phyloP scores from a whole-genome alignment of 2,888 invertebrate genomes.

The Mesorhabditis belari region DNA sequence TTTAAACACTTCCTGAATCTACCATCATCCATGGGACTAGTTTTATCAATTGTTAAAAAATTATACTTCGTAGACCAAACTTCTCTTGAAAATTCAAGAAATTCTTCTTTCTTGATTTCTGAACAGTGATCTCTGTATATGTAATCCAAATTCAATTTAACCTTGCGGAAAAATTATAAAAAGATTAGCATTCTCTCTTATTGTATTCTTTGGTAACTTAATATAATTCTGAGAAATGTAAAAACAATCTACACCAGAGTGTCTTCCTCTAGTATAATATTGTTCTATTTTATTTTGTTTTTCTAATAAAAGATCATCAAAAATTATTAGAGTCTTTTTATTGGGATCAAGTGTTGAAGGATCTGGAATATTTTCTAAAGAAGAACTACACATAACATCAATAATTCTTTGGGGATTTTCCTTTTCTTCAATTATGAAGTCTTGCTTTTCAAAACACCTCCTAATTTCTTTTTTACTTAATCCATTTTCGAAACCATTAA shows the following conservation, averaged over 20 bases:
- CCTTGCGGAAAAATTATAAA: slow-evolving; percentile 32
- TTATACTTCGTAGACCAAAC: slow-evolving; percentile 15
- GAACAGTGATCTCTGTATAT: slow-evolving; percentile 20
- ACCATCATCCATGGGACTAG: slow-evolving; percentile 12
- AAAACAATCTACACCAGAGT: slow-evolving; percentile 27
- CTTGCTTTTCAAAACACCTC: too few relatives aligned
- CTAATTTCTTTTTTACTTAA: too few relatives aligned
- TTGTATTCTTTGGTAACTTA: too few relatives aligned
- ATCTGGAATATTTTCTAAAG: slow-evolving; percentile 15
- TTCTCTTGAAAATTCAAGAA: slow-evolving; percentile 11
- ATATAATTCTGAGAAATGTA: slow-evolving; percentile 31
- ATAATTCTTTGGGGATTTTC: background rate
- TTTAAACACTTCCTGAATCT: slow-evolving; percentile 8
- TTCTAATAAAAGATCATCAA: slow-evolving; percentile 15
- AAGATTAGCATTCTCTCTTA: slow-evolving; percentile 31
- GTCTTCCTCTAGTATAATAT: too few relatives aligned
- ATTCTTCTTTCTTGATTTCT: slow-evolving; percentile 21
- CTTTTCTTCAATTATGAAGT: slow-evolving; percentile 25
- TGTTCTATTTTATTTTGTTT: slow-evolving; percentile 12
- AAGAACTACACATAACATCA: background rate
- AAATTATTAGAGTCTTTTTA: slow-evolving; percentile 22
- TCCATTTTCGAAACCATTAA: too few relatives aligned
- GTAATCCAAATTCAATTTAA: slow-evolving; percentile 22
- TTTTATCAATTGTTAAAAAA: slow-evolving; percentile 26
- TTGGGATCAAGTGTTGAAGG: slow-evolving; percentile 19